Evolutionary conservation across 2,888 invertebrate species (phyloP), one percentile per base, ranked within the genome.

Genomic region (Pyralis farinalis): DNA sequence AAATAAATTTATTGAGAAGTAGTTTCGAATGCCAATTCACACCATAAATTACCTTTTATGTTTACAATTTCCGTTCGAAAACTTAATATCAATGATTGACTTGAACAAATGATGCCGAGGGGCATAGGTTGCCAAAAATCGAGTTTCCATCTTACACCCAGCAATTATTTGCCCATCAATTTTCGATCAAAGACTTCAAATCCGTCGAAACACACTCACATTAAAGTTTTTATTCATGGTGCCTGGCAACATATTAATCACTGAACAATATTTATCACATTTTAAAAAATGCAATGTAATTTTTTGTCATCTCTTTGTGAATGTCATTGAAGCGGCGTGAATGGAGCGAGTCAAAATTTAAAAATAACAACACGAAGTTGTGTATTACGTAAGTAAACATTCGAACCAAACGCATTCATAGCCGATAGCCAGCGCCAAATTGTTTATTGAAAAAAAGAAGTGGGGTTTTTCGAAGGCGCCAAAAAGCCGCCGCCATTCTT

Each of bases 401-500:
- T 31, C 16, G 4, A 16, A 16, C 16, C 11, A 22, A 31, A 36
- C 22, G 33, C 42, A 37, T 40, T 32, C 43, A 34, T 27, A 34
- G 30, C 29, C 21, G 28, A 38, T 34, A 28, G 12, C 37, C 20
- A 30, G 27, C 69, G 74, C 65, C 64, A 70, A 66, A 63, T 60
- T 68, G 57, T 43, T 31, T 45, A 40, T 28, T 40, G 49, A 62
- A 55, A 58, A 65, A 68, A 71, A 72, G 61, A 56, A 51, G 44
- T 49, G 49, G 57, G 47, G 60, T 64, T 66, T 71, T 68, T 69
- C 60, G 62, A 69, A 77, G 84, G 86, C 86, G 86, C 85, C 86
- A 79, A 83, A 83, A 78, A 69, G 74, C 78, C 77, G 83, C 72
- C 77, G 73, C 58, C 55, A 54, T 86, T 86, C 86, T 79, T 55